These are phyloP conservation scores for Dasyornis broadbenti DNA, from an alignment of 2,113 vertebrate species.

Conservation along the genomic window DNA sequence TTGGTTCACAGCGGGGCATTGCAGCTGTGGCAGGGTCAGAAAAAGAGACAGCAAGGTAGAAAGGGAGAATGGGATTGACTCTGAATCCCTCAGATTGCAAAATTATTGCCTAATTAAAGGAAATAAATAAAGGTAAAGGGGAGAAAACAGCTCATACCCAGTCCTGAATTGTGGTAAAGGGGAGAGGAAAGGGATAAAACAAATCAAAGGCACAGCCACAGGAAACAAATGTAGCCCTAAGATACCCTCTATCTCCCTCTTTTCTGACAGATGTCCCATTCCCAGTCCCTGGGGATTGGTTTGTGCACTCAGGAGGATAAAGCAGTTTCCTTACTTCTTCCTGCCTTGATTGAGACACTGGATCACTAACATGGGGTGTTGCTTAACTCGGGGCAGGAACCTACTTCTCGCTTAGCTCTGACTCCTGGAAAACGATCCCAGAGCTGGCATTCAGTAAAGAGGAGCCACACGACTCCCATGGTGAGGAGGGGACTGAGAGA, in stretches of 20 bases:
- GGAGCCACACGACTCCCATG: not conserved
- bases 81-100: not conserved
- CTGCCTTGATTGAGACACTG: not conserved
- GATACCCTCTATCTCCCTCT: not conserved
- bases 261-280: not conserved
- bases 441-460: not conserved
- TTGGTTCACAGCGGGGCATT: not conserved
- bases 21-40: not conserved
- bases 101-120: not conserved
- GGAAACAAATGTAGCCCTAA: constrained; percentile 6
- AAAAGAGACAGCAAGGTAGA: not conserved
- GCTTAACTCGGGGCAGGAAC: not conserved
- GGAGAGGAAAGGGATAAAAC: not conserved
- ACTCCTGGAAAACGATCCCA: not conserved
- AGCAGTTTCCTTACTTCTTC: constrained; percentile 6
- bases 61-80: not conserved
- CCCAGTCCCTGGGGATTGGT: not conserved
- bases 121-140: not conserved
- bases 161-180: not conserved
- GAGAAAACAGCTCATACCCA: not conserved
- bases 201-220: not conserved
- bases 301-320: not conserved
- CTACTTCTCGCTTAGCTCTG: not conserved
- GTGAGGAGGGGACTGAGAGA: not conserved
- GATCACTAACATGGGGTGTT: accelerated